A percentile compares a stretch with the other conserved stretches of the same genome.
These are phyloP conservation scores for Leptodactylus fallax DNA, from an alignment of 2,797 vertebrate genomes.

Conservation along the genomic window DNA sequence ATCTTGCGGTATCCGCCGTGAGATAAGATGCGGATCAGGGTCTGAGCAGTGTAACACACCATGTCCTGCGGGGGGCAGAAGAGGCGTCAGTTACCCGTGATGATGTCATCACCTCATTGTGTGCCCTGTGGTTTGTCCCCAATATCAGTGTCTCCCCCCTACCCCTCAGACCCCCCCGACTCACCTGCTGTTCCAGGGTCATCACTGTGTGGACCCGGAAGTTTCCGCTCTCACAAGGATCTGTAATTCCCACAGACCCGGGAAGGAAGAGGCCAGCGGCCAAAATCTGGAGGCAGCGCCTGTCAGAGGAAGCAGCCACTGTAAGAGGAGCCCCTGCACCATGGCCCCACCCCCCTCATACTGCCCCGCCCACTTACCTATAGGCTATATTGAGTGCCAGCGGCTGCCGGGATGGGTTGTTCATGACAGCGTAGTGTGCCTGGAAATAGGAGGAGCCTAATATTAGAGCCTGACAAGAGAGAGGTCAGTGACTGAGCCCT, in stretches of 20 bases:
- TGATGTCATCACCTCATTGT: too few relatives aligned
- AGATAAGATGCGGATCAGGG: constrained; percentile 91
- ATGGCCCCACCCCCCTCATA: not conserved
- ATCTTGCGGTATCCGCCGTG: constrained; percentile 96
- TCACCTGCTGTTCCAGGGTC: constrained; percentile 96
- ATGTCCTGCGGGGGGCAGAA: constrained; percentile 82
- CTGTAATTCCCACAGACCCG: constrained; percentile 94
- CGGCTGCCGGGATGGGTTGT: constrained; percentile 94
- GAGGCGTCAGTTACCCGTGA: not conserved
- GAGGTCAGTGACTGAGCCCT: not conserved
- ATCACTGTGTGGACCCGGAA: constrained; percentile 97
- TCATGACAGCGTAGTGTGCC: constrained; percentile 98
- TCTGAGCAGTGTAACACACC: constrained; percentile 97
- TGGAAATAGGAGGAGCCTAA: constrained; percentile 58
- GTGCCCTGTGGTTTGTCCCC: too few relatives aligned
- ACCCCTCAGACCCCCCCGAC: too few relatives aligned
- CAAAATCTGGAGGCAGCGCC: constrained; percentile 97
- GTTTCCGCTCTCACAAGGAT: constrained; percentile 96
- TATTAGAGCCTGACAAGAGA: not conserved
- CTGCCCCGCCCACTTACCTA: constrained; percentile 73
- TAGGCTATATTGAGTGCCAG: constrained; percentile 93
- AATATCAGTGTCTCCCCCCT: not conserved
- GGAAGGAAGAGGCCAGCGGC: constrained; percentile 94
- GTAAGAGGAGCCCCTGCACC: not conserved
- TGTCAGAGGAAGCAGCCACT: constrained; percentile 62